Percentiles rank a stretch among this genome's conserved stretches.
Evolutionary conservation across 2,113 vertebrate genomes (phyloP).

Genomic region (Montifringilla adamsi): DNA sequence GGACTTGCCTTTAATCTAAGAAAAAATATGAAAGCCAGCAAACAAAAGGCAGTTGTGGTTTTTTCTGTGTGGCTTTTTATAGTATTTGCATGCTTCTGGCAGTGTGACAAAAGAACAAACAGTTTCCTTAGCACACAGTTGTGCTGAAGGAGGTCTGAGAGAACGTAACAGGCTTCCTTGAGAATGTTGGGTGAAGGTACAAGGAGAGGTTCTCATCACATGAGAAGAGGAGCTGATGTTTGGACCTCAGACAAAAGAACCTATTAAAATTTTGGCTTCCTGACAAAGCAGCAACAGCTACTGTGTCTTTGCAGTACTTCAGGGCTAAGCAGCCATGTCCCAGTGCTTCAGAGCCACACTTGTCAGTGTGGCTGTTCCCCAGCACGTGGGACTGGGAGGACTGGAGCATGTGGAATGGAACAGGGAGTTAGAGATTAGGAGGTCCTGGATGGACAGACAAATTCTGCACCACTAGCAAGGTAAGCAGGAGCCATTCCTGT

Average conservation of each 20-base stretch:
- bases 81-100: neutral
- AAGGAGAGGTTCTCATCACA: neutral
- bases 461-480: neutral
- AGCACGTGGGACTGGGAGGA: rapidly evolving
- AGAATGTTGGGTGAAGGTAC: neutral
- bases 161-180: neutral
- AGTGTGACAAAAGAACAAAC: neutral
- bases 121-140: neutral
- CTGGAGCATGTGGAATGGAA: neutral
- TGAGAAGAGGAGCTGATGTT: neutral
- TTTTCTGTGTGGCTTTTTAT: neutral
- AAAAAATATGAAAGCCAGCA: neutral
- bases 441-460: neutral
- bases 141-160: neutral
- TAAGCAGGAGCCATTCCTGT: neutral
- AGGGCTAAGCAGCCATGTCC: neutral
- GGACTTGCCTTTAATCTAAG: neutral
- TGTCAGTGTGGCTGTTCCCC: rapidly evolving
- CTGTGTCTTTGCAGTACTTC: neutral
- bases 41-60: neutral
- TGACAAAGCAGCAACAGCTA: neutral
- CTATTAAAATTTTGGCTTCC: conserved; percentile 15
- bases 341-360: neutral
- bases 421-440: neutral
- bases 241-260: neutral